phyloP scores from a whole-genome alignment of 2,888 invertebrate species.

The Malacosoma neustria region DNA sequence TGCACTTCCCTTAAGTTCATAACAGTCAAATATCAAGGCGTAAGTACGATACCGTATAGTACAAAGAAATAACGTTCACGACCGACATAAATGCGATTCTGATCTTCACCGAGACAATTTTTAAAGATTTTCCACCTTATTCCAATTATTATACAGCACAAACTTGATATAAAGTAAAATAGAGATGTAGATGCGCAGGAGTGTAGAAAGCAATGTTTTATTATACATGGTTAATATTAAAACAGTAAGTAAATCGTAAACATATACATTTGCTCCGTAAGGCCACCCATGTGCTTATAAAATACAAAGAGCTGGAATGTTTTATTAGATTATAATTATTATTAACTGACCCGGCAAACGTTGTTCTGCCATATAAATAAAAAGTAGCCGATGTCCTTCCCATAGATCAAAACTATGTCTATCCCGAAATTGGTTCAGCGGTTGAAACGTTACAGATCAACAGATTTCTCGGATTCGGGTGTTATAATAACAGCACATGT shows the following conservation, averaged over 20 bases:
- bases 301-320: no score
- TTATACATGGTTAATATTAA: background rate
- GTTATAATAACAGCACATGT: no score
- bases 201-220: slow-evolving; percentile 30
- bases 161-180: slow-evolving; percentile 13
- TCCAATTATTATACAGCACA: slow-evolving; percentile 15
- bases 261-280: no score
- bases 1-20: slow-evolving; percentile 19
- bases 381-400: no score
- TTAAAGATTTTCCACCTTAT: slow-evolving; percentile 24
- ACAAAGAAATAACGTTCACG: slow-evolving; percentile 51
- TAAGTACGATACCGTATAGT: slow-evolving; percentile 19
- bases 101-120: slow-evolving; percentile 33
- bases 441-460: no score
- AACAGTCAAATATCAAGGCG: slow-evolving; percentile 50
- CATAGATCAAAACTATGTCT: no score
- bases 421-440: no score
- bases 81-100: slow-evolving; percentile 51
- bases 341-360: no score
- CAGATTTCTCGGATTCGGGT: no score
- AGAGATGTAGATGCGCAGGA: slow-evolving; percentile 47
- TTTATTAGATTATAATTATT: no score
- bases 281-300: no score
- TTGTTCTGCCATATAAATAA: no score
- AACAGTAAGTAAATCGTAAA: background rate